phyloP scores from a whole-genome alignment of 23 tunicate genomes.

The Halocynthia roretzi region DNA sequence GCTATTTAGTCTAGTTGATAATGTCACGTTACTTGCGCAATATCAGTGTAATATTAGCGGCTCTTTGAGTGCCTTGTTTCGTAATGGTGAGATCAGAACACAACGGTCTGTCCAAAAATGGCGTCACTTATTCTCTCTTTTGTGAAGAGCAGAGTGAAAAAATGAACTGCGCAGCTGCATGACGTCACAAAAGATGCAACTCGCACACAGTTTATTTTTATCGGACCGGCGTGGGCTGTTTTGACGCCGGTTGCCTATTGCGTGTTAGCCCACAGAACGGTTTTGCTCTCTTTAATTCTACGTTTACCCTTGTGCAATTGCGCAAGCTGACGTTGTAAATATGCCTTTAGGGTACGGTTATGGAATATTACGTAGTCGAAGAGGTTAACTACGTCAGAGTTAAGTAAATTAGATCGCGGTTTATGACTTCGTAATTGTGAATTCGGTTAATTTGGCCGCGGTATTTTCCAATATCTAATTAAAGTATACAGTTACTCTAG shows the following conservation, averaged over 20 bases:
- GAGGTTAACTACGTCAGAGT: constrained; percentile 21
- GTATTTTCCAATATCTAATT: too few relatives aligned
- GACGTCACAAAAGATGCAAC: constrained; percentile 10
- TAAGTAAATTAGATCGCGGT: not conserved
- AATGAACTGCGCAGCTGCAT: constrained; percentile 1
- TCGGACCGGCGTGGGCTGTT: not conserved
- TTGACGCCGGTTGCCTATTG: not conserved
- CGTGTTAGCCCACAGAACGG: not conserved
- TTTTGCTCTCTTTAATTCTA: constrained; percentile 2
- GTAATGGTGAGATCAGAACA: constrained; percentile 12
- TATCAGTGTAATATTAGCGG: not conserved
- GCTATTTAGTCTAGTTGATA: too few relatives aligned
- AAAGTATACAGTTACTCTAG: too few relatives aligned
- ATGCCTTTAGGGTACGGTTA: constrained; percentile 26
- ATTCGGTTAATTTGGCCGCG: too few relatives aligned
- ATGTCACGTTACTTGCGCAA: not conserved
- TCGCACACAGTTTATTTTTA: not conserved
- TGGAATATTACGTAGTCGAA: constrained; percentile 15
- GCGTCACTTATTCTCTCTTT: constrained; percentile 10
- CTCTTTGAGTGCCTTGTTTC: not conserved
- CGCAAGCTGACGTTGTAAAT: constrained; percentile 5
- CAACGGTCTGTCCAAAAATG: not conserved
- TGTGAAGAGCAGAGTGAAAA: not conserved
- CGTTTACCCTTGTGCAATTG: not conserved
- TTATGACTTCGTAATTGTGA: too few relatives aligned